Conservation (phyloP, 2,888 invertebrate species). For the Drosophila limbata region DNA sequence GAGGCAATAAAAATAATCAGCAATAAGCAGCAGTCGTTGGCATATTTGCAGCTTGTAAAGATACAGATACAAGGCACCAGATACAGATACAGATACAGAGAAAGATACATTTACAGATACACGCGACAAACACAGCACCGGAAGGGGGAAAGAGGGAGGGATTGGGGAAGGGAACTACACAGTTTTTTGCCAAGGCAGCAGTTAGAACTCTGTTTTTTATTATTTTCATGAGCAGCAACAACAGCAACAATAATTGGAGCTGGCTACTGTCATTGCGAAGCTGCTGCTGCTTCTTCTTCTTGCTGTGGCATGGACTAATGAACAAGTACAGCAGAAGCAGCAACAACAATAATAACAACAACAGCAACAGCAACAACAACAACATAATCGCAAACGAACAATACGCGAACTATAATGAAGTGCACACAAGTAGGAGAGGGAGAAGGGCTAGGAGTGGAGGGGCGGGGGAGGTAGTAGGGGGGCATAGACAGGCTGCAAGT, state of each 20-base stretch:
- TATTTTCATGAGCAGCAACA: slow-evolving; percentile 16
- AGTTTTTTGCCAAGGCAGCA: slow-evolving; percentile 39
- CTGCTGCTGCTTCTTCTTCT: slow-evolving; percentile 28
- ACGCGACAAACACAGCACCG: slow-evolving; percentile 26
- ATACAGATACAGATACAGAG: slow-evolving; percentile 56
- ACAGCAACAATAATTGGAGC: slow-evolving; percentile 20
- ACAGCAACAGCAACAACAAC: slow-evolving; percentile 32
- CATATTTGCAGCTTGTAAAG: slow-evolving; percentile 67
- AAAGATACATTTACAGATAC: slow-evolving; percentile 56
- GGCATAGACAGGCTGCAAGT: slow-evolving; percentile 62
- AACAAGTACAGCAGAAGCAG: slow-evolving; percentile 49
- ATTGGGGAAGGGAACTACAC: not conserved
- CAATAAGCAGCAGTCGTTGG: slow-evolving; percentile 58
- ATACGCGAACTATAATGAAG: slow-evolving; percentile 56
- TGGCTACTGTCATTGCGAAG: slow-evolving; percentile 57
- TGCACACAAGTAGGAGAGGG: slow-evolving; percentile 30
- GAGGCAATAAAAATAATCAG: slow-evolving; percentile 74
- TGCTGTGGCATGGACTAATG: slow-evolving; percentile 52
- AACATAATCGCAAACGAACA: slow-evolving; percentile 53
- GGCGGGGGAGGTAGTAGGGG: not conserved
- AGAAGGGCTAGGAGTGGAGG: not conserved
- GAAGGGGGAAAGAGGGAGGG: not conserved
- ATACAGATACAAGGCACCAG: slow-evolving; percentile 46
- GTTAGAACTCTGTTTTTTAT: slow-evolving; percentile 18
- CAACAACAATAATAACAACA: slow-evolving; percentile 16